These are phyloP conservation scores for Diarsia dahlii DNA, from an alignment of 2,888 invertebrate genomes.

Conservation along the genomic window DNA sequence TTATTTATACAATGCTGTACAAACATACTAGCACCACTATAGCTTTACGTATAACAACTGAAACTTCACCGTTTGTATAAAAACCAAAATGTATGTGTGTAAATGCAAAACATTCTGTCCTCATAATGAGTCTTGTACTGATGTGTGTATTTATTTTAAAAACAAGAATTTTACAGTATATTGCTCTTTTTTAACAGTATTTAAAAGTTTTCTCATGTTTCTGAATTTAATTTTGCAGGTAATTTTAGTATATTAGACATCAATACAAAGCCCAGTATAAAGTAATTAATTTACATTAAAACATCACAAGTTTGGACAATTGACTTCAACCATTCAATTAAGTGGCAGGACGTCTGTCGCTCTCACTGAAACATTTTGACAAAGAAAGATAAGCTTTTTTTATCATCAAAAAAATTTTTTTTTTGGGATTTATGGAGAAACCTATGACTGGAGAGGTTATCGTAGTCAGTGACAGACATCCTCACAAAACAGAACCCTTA, in stretches of 20 bases:
- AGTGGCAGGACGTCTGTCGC: conserved; percentile 31
- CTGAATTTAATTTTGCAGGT: neutral
- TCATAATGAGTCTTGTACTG: conserved; percentile 45
- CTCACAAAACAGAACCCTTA: conserved; percentile 52
- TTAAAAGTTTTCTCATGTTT: neutral
- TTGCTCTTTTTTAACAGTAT: neutral
- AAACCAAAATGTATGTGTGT: conserved; percentile 69
- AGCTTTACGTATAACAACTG: conserved; percentile 74
- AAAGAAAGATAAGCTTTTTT: neutral
- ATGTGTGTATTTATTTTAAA: neutral
- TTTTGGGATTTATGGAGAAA: neutral
- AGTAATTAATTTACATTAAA: conserved; percentile 57
- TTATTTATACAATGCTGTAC: conserved; percentile 69
- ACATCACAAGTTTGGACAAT: conserved; percentile 70
- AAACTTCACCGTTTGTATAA: conserved; percentile 53
- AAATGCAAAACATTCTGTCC: conserved; percentile 73
- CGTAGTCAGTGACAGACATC: conserved; percentile 50
- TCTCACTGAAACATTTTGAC: neutral
- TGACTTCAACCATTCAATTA: conserved; percentile 66
- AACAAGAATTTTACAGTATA: neutral
- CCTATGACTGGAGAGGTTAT: neutral
- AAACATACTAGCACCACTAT: conserved; percentile 79
- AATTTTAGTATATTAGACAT: conserved; percentile 4
- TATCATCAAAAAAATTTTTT: neutral
- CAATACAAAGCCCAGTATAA: conserved; percentile 46